These are phyloP conservation scores for Acheta domesticus DNA, from an alignment of 2,888 invertebrate genomes.

Conservation along the genomic window DNA sequence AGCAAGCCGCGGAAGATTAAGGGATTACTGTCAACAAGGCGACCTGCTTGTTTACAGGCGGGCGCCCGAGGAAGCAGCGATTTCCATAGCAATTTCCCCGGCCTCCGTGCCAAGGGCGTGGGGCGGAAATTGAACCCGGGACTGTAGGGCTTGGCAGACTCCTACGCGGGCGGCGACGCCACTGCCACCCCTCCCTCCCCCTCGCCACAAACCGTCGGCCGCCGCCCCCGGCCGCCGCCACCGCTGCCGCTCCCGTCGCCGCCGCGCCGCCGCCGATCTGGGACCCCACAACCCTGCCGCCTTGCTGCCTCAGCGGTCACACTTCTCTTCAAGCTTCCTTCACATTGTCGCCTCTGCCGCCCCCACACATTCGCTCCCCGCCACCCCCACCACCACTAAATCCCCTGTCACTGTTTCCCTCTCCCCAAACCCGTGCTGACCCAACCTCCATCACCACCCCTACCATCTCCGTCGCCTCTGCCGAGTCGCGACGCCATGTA, in stretches of 20 bases:
- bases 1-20: background rate
- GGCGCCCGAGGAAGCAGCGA: background rate
- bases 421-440: background rate
- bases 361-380: background rate
- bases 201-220: too few species aligned
- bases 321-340: background rate
- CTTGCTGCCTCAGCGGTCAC: too few species aligned
- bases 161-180: too few species aligned
- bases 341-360: background rate
- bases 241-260: too few species aligned
- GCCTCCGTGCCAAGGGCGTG: background rate
- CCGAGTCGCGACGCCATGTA: too few species aligned
- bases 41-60: background rate
- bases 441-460: background rate
- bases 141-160: too few species aligned
- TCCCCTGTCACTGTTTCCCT: background rate
- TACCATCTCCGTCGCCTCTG: background rate
- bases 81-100: slow-evolving; percentile 9
- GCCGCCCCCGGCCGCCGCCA: too few species aligned
- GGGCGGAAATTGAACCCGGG: too few species aligned
- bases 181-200: too few species aligned
- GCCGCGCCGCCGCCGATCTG: too few species aligned
- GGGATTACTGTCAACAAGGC: slow-evolving; percentile 9
- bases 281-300: too few species aligned
- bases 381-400: background rate